A percentile compares a stretch with the other conserved stretches of the same genome.
Conservation (phyloP, 2,797 vertebrate species). For the Salarias fasciatus region DNA sequence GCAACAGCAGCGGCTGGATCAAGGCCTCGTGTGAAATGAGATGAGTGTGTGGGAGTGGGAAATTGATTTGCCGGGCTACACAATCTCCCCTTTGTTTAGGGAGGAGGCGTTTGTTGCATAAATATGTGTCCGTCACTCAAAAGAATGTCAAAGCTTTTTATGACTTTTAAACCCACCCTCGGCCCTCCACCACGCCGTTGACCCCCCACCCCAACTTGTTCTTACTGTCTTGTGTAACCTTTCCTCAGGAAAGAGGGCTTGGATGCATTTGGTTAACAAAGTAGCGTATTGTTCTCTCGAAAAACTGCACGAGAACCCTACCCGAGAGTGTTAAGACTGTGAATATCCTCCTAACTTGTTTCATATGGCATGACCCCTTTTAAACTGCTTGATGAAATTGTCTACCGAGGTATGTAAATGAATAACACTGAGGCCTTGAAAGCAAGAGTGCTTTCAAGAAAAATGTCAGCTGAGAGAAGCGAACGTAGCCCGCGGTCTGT, state of each 20-base stretch:
- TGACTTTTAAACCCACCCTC: constrained; percentile 58
- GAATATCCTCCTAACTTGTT: constrained; percentile 75
- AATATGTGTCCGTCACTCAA: constrained; percentile 78
- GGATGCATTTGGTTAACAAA: constrained; percentile 73
- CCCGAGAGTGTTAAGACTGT: constrained; percentile 62
- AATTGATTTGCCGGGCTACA: constrained; percentile 74
- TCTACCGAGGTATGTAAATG: constrained; percentile 74
- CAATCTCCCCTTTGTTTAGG: constrained; percentile 62
- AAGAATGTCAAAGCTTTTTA: constrained; percentile 78
- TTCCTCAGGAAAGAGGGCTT: constrained; percentile 71
- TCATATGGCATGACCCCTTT: constrained; percentile 78
- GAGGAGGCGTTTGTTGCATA: constrained; percentile 80
- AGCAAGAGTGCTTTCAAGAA: constrained; percentile 46
- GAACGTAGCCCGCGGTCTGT: constrained; percentile 52
- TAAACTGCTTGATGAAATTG: constrained; percentile 77
- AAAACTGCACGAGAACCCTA: constrained; percentile 62
- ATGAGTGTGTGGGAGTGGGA: constrained; percentile 71
- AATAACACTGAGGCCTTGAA: constrained; percentile 67
- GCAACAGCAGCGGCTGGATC: constrained; percentile 59
- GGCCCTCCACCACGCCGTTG: background rate
- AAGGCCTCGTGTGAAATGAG: constrained; percentile 62
- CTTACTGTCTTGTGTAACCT: constrained; percentile 67
- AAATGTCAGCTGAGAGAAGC: constrained; percentile 53
- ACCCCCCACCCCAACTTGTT: background rate
- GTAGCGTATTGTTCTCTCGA: constrained; percentile 59